phyloP scores from a whole-genome alignment of 1,140 invertebrate species.

The Drosophila pruinosa region DNA sequence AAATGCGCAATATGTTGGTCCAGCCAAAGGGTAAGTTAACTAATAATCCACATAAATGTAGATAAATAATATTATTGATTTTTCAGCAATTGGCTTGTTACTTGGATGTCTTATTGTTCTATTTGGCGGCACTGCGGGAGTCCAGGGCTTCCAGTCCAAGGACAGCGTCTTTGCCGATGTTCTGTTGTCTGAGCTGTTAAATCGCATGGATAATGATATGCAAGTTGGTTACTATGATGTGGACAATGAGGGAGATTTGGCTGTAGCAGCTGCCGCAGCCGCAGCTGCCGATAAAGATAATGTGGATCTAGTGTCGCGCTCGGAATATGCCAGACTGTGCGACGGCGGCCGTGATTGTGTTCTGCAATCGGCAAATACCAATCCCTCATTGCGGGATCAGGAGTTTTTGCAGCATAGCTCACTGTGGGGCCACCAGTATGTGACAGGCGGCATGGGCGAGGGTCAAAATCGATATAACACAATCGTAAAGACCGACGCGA shows the following conservation, averaged over 20 bases:
- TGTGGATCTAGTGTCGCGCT: slow-evolving; percentile 84
- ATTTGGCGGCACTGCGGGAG: slow-evolving; percentile 1
- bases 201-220: slow-evolving; percentile 88
- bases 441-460: slow-evolving; percentile 90
- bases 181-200: slow-evolving; percentile 87
- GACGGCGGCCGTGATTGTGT: slow-evolving; percentile 70
- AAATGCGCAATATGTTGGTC: slow-evolving; percentile 66
- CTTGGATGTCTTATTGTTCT: slow-evolving; percentile 37
- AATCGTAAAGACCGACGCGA: slow-evolving; percentile 94
- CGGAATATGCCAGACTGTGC: slow-evolving; percentile 82
- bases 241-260: slow-evolving; percentile 79
- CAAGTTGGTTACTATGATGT: slow-evolving; percentile 86
- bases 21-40: slow-evolving; percentile 32
- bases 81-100: slow-evolving; percentile 33
- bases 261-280: slow-evolving; percentile 37
- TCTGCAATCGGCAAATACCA: slow-evolving; percentile 79
- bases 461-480: slow-evolving; percentile 86
- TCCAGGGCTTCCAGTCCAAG: slow-evolving; percentile 59
- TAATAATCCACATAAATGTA: background rate
- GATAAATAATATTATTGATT: background rate
- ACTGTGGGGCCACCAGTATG: slow-evolving; percentile 92
- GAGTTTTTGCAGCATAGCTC: slow-evolving; percentile 95
- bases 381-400: slow-evolving; percentile 92
- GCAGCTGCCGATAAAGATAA: slow-evolving; percentile 65
- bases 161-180: slow-evolving; percentile 85